These are phyloP conservation scores for Pholis gunnellus DNA, from an alignment of 2,113 vertebrate genomes.

Conservation along the genomic window DNA sequence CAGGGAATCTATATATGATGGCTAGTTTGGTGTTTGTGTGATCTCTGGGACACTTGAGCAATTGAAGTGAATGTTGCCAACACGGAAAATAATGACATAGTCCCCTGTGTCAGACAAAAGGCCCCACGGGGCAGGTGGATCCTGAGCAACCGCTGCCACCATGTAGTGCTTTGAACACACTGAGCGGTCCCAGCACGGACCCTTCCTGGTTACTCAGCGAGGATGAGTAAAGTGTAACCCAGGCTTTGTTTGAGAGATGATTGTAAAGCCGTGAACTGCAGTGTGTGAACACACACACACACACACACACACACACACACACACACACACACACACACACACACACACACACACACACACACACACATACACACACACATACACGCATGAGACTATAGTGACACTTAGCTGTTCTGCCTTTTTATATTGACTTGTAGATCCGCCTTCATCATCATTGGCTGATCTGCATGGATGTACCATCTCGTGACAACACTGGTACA, in stretches of 20 bases:
- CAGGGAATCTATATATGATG: slow-evolving; percentile 16
- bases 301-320: too few relatives aligned
- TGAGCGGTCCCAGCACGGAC: slow-evolving; percentile 3
- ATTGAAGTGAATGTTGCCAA: slow-evolving; percentile 17
- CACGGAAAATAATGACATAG: slow-evolving; percentile 28
- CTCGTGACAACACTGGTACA: neutral
- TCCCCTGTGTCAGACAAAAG: slow-evolving; percentile 65
- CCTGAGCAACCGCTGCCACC: slow-evolving; percentile 36
- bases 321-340: too few relatives aligned
- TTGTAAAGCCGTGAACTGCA: neutral
- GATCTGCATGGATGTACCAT: slow-evolving; percentile 1
- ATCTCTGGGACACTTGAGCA: neutral
- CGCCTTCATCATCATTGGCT: neutral
- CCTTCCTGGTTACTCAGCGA: slow-evolving; percentile 15
- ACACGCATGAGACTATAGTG: neutral
- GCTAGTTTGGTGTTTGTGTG: slow-evolving; percentile 21
- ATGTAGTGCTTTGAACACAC: slow-evolving; percentile 32
- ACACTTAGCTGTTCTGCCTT: neutral
- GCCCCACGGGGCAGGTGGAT: slow-evolving; percentile 74
- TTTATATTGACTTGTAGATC: neutral
- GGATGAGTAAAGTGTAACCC: neutral
- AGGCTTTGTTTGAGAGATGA: neutral
- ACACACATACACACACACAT: too few relatives aligned
- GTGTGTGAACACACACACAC: too few relatives aligned
- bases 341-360: too few relatives aligned